Conservation (phyloP, 2,797 vertebrate genomes). For the Rhincodon typus region DNA sequence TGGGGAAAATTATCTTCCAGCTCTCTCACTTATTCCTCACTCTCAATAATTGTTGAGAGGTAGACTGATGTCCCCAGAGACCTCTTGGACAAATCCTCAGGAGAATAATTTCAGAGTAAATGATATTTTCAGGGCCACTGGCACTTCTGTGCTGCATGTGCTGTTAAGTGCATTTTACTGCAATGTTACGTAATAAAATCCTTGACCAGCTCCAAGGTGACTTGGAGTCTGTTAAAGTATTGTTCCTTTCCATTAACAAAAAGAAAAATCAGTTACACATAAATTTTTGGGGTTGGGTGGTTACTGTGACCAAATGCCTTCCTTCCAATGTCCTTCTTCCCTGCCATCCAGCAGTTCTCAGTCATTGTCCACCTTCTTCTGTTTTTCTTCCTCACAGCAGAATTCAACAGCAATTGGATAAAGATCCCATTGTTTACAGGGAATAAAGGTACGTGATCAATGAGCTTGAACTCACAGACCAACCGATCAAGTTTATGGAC, state of each 20-base stretch:
- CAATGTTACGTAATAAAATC: not conserved
- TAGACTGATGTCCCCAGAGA: not conserved
- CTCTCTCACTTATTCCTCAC: too few species aligned
- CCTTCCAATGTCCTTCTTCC: not conserved
- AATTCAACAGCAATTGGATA: not conserved
- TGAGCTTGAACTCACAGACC: not conserved
- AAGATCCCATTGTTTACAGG: not conserved
- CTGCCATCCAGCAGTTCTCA: not conserved
- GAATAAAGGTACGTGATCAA: not conserved
- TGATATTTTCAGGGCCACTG: not conserved
- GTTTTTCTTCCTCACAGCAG: not conserved
- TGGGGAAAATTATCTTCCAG: too few species aligned
- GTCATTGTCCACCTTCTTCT: too few species aligned
- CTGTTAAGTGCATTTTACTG: too few species aligned
- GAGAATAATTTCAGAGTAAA: not conserved
- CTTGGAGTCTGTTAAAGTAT: not conserved
- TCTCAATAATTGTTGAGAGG: too few species aligned
- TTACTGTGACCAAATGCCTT: not conserved
- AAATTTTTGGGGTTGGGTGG: not conserved
- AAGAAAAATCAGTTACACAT: not conserved
- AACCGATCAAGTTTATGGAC: not conserved
- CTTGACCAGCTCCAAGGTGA: not conserved
- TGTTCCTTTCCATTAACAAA: not conserved
- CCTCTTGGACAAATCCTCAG: not conserved
- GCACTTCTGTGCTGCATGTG: not conserved